Base-by-base conservation (phyloP, 2,797 vertebrate species). In the Acridotheres tristis region DNA sequence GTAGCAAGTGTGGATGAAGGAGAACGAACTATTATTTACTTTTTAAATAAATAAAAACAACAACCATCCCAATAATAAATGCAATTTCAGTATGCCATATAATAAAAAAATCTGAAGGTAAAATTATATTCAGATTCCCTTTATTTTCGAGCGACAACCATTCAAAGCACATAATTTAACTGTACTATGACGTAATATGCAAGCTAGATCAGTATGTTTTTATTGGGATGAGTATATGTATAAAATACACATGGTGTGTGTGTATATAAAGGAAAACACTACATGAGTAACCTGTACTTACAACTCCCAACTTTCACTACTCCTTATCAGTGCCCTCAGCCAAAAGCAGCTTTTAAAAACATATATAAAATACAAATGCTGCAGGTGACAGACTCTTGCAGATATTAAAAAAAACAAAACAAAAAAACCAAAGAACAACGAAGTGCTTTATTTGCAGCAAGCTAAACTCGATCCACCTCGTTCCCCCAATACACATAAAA, bases 191-290 rank as follows among this genome's bases (percentile, higher is more conserved):
- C 36, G 69, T 50, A 75, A 85, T 36, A 94, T 3, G 26, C 68
- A 93, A 75, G 50, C 55, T 19, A 47, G 40, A 80, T 47, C 69
- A 50, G 16, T n/a, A 18, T 21, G 63, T 22, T 77, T 78, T 80
- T 69, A 77, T 68, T 66, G 66, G 61, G 65, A 69, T 50, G 65
- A 88, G 62, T 32, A 20, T 10, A 63, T 18, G n/a, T 13, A 48
- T 26, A 61, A 82, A 82, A 81, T 13, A 74, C 27, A 74, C 57
- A 43, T 13, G 2, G 27, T 7, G 32, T 5, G 18, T 5, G 5
- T 36, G 72, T 20, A 53, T 34, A 77, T 27, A 93, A 92, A 95
- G 83, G 93, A 81, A 96, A 90, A 91, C 77, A 86, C 68, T 43
- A 87, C 29, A 68, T 3, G 22, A 91, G 73, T 57, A 94, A 78